These are phyloP conservation scores for Drosophila tripunctata DNA, from an alignment of 2,888 invertebrate species.

Conservation along the genomic window DNA sequence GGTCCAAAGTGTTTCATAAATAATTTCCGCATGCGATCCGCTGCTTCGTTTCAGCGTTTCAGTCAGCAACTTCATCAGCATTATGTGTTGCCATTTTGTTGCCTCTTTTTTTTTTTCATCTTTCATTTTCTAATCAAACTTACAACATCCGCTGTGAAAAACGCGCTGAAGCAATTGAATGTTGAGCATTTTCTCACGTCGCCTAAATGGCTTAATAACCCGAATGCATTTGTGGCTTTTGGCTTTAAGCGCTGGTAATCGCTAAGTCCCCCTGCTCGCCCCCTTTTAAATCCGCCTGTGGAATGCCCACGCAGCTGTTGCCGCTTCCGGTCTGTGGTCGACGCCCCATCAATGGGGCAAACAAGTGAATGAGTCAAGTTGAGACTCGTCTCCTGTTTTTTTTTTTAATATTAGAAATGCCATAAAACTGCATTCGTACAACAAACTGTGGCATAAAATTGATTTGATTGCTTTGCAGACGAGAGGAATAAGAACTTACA, in stretches of 20 bases:
- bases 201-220: conserved; percentile 77
- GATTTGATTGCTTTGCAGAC: conserved; percentile 67
- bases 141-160: conserved; percentile 57
- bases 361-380: conserved; percentile 52
- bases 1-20: conserved; percentile 68
- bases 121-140: conserved; percentile 44
- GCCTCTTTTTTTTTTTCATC: background rate
- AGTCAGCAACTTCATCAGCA: conserved; percentile 24
- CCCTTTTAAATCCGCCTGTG: background rate
- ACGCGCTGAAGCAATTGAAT: conserved; percentile 52
- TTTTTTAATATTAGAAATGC: conserved; percentile 67
- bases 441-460: conserved; percentile 67
- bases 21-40: conserved; percentile 69
- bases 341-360: conserved; percentile 58
- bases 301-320: conserved; percentile 57
- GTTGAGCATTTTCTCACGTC: conserved; percentile 75
- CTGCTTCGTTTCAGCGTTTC: too few species aligned
- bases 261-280: background rate
- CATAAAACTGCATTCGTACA: conserved; percentile 62
- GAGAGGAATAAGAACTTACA: conserved; percentile 27
- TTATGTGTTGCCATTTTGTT: conserved; percentile 21
- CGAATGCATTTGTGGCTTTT: conserved; percentile 75
- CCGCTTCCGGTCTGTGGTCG: conserved; percentile 75
- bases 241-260: conserved; percentile 73
- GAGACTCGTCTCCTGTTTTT: conserved; percentile 28